Conservation (phyloP, 1,140 invertebrate genomes). For the Listronotus oregonensis region DNA sequence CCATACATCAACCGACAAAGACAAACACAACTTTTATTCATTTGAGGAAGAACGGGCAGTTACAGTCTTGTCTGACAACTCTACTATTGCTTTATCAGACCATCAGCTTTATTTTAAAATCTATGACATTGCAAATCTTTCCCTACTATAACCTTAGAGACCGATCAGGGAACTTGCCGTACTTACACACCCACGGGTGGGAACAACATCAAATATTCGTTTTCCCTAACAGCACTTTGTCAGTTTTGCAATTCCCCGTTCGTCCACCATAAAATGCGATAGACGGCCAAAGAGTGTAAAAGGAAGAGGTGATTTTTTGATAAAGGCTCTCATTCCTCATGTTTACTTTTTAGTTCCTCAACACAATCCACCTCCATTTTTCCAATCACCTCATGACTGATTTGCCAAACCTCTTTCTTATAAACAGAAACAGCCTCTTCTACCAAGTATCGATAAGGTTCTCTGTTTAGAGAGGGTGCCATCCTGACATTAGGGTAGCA, state of each 20-base stretch:
- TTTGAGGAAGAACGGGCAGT: conserved; percentile 48
- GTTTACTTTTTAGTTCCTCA: conserved; percentile 1
- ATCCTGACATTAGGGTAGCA: conserved; percentile 2
- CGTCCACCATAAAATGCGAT: conserved; percentile 47
- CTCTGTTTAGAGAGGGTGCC: neutral
- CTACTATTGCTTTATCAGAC: conserved; percentile 47
- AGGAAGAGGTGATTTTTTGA: neutral
- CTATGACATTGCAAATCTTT: conserved; percentile 18
- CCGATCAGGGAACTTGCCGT: conserved; percentile 51
- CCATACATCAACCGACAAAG: conserved; percentile 47
- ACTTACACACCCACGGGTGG: conserved; percentile 50
- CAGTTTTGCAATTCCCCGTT: conserved; percentile 47
- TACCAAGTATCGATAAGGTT: neutral
- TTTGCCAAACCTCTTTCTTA: neutral
- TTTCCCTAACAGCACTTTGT: conserved; percentile 43
- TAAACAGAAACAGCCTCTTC: neutral
- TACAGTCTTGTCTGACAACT: conserved; percentile 46
- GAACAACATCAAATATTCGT: conserved; percentile 51
- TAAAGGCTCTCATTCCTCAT: neutral
- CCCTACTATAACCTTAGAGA: conserved; percentile 41
- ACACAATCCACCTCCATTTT: conserved; percentile 17
- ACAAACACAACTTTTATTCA: conserved; percentile 49
- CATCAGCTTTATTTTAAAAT: conserved; percentile 33
- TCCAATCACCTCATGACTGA: conserved; percentile 5
- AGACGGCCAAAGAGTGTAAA: neutral